Conservation (phyloP, 2,113 vertebrate genomes). For the Mustela lutreola region DNA sequence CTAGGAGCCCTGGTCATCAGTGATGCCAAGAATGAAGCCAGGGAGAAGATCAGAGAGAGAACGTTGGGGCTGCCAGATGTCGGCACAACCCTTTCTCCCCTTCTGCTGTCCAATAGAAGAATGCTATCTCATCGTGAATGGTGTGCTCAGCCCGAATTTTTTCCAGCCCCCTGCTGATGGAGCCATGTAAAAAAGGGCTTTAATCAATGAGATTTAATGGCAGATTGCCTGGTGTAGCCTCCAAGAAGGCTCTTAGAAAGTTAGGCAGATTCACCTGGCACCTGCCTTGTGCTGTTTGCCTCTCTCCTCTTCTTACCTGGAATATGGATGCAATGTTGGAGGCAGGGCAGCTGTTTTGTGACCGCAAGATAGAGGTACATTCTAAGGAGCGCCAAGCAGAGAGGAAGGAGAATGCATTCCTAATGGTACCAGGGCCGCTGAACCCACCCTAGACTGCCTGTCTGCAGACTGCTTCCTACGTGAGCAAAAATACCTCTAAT, state of each 20-base stretch:
- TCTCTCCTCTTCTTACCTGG: neutral
- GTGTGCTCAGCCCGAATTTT: no score
- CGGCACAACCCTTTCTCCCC: neutral
- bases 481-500: neutral
- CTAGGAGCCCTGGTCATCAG: neutral
- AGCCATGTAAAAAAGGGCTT: neutral
- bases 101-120: neutral
- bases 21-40: rapidly evolving
- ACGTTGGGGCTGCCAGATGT: neutral
- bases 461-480: neutral
- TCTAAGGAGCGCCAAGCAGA: neutral
- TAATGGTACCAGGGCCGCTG: rapidly evolving
- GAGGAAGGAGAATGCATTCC: neutral
- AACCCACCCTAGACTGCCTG: neutral
- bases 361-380: neutral
- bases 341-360: neutral
- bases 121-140: neutral
- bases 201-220: neutral
- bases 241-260: neutral
- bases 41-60: neutral
- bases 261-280: neutral
- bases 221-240: neutral
- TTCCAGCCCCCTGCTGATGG: neutral
- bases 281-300: neutral
- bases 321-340: neutral